Percentiles rank a stretch among this genome's conserved stretches.
Conservation (phyloP, 1,140 invertebrate species). For the Lordiphosa clarofinis region DNA sequence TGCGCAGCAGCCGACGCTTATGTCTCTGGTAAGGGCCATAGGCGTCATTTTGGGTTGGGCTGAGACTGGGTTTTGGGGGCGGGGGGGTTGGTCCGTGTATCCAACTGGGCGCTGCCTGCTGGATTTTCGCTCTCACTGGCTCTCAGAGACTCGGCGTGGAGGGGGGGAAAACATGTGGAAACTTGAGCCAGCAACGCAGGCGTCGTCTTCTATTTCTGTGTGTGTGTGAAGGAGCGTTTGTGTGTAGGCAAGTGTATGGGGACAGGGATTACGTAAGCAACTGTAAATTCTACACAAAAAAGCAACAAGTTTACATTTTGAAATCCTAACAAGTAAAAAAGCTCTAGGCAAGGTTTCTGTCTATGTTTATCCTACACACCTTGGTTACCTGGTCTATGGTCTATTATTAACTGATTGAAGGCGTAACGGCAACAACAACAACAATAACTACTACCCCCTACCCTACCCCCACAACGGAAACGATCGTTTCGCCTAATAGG, state of each 20-base stretch:
- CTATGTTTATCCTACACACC: conserved; percentile 57
- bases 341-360: conserved; percentile 30
- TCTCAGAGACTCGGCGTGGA: conserved; percentile 18
- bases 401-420: conserved; percentile 56
- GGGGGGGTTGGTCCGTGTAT: too few species aligned
- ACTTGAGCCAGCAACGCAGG: conserved; percentile 64
- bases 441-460: conserved; percentile 27
- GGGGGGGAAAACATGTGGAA: conserved; percentile 65
- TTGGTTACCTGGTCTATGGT: conserved; percentile 36
- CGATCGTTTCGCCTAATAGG: conserved; percentile 67
- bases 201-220: conserved; percentile 22
- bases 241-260: conserved; percentile 38
- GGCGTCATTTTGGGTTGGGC: conserved; percentile 65
- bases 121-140: conserved; percentile 16
- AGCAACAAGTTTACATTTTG: conserved; percentile 48
- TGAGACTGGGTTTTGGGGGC: conserved; percentile 39
- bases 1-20: conserved; percentile 52
- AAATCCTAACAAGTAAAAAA: conserved; percentile 51
- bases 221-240: conserved; percentile 50
- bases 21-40: conserved; percentile 62
- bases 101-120: conserved; percentile 37
- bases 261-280: conserved; percentile 65
- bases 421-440: conserved; percentile 49
- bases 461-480: conserved; percentile 61
- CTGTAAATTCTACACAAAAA: conserved; percentile 66